Evolutionary conservation across 2,797 vertebrate genomes (phyloP), one percentile per base, ranked within the genome.

Genomic region (Sebastes cheni): DNA sequence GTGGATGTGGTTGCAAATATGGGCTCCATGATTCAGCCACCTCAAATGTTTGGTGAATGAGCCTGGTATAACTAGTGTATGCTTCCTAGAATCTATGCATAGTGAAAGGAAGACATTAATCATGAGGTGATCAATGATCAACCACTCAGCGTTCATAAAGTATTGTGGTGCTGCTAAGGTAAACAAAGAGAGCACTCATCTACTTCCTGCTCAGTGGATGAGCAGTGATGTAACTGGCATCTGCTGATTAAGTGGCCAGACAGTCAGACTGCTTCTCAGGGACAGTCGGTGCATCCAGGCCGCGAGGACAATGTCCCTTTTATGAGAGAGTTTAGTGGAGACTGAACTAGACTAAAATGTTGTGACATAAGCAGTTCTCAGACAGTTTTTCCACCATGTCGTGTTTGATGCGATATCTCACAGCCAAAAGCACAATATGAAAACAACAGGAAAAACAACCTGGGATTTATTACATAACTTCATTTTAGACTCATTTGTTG

Each of bases 211-310:
- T 73, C 30, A 29, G 72, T 72, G 72, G 32, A 80, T 80, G 60
- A 82, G 42, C 42, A 71, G 71, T 88, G 74, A 89, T 79, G 80
- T 81, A 91, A 90, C 80, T 50, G 81, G 30, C 60, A 81, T 86
- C 50, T 14, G 36, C 70, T 80, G 67, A 86, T 79, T 86, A 77
- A 62, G 69, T 27, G 11, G 52, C 60, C 75, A 91, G 89, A 82
- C 89, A 79, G 36, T 61, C 67, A 29, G 72, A 70, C 81, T 71
- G 77, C 67, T 66, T 81, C 81, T 75, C 85, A 78, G 55, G 34
- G 58, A 72, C 75, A 62, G 64, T 23, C 67, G 2, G 56, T 22
- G 32, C 70, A 88, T 69, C 30, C 54, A 83, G 62, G 30, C 58
- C 32, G 32, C 4, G 34, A 61, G 56, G 69, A 90, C 90, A 88